Evolutionary conservation across 1,140 invertebrate species (phyloP), one percentile per base, ranked within the genome.

Genomic region (Oryzaephilus surinamensis): DNA sequence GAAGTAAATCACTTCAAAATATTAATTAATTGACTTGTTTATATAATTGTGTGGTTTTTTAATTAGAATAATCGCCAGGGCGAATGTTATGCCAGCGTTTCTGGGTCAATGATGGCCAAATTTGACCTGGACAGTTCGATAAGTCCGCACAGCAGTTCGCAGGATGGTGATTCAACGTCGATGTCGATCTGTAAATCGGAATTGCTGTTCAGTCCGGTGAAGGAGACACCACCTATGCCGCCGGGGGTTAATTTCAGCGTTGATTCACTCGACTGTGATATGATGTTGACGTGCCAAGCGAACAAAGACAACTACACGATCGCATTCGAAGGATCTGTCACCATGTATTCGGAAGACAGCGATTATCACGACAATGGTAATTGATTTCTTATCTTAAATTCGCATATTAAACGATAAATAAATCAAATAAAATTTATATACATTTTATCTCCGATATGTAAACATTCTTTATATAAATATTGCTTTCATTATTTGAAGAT

Each of bases 301-400:
- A 91, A 94, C 56, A 91, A 91, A 67, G 82, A 91, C 58, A 93
- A 92, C 65, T 94, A 94, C 59, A 94, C 88, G 33, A 91, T 94
- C 53, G 88, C 88, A 31, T 93, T 93, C 54, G 87, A 93, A 67
- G 87, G 84, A 48, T 89, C 85, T 52, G 72, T 81, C 42, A 79
- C 84, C 21, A 81, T 83, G 69, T 87, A 84, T 58, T 85, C 84
- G 6, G 84, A 87, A 63, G 82, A 84, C 54, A 88, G 83, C 46
- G 79, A 82, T 56, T 82, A 78, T 58, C 73, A 75, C 51, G 74
- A 67, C 55, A 68, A 68, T 57, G 78, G 74, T 77, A 61, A 64
- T 33, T 24, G 5, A n/a, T n/a, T n/a, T n/a, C n/a, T n/a, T 29
- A 34, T 32, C 30, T 5, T 23, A 34, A n/a, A n/a, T n/a, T n/a